Percentiles rank a stretch among this genome's conserved stretches.
Conservation (phyloP, 2,797 vertebrate species). For the Brachyalestes nurse region DNA sequence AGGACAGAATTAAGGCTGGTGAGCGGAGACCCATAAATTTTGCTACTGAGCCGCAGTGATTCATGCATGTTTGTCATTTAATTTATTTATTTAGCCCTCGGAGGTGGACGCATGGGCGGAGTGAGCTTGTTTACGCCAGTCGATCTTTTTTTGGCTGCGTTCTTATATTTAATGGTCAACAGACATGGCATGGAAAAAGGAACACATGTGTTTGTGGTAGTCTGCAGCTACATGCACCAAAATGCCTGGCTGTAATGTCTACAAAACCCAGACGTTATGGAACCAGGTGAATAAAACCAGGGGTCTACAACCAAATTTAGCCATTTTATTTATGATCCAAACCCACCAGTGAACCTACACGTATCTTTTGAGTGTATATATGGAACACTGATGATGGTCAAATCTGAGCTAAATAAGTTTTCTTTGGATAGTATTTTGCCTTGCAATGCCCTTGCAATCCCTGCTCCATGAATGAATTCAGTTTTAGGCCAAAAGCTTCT, state of each 20-base stretch:
- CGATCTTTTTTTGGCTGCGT: constrained; percentile 26
- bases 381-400: too few species aligned
- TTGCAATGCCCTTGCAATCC: too few species aligned
- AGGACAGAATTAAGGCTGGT: constrained; percentile 46
- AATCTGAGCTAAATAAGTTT: too few species aligned
- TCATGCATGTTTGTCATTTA: constrained; percentile 48
- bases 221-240: background rate
- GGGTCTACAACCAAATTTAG: too few species aligned
- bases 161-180: constrained; percentile 7
- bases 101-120: constrained; percentile 27
- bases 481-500: too few species aligned
- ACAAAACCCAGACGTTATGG: too few species aligned
- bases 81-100: background rate
- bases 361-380: too few species aligned
- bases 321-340: too few species aligned
- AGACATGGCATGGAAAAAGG: background rate
- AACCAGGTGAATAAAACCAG: too few species aligned
- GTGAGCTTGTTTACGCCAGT: constrained; percentile 20
- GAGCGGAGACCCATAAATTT: constrained; percentile 42
- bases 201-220: background rate
- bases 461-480: too few species aligned
- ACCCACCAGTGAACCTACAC: too few species aligned
- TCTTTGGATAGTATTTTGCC: too few species aligned
- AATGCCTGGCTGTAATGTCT: background rate
- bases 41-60: constrained; percentile 31